These are phyloP conservation scores for Spilogale gracilis DNA, from an alignment of 2,113 vertebrate species.

Conservation along the genomic window DNA sequence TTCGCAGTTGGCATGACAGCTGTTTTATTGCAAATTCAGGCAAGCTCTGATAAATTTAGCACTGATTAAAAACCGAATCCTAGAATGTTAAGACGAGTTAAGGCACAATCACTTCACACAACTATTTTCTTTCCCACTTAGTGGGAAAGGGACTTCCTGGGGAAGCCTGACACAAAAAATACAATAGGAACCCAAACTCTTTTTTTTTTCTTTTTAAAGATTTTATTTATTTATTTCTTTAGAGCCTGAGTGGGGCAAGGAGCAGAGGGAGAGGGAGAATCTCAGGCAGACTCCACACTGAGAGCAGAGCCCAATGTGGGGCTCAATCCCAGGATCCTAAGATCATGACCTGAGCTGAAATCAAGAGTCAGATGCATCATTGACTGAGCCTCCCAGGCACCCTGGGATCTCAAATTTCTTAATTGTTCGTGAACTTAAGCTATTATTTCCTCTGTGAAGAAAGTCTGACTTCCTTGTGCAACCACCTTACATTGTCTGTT, in stretches of 20 bases:
- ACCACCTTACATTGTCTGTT: neutral
- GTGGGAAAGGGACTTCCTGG: neutral
- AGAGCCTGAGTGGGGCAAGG: neutral
- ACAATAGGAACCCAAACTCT: neutral
- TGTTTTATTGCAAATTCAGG: conserved; percentile 60
- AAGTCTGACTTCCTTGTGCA: neutral
- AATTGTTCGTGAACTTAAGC: neutral
- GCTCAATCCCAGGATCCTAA: neutral
- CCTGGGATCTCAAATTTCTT: neutral
- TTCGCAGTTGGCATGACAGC: conserved; percentile 63
- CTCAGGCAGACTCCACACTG: neutral
- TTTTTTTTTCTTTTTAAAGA: neutral
- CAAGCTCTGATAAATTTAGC: conserved; percentile 68
- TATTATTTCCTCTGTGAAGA: conserved; percentile 10
- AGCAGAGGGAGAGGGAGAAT: neutral
- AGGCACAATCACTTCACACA: conserved; percentile 1
- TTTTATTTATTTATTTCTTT: neutral
- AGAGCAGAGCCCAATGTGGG: neutral
- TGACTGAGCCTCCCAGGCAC: neutral
- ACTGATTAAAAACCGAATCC: conserved; percentile 68
- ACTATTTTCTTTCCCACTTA: neutral
- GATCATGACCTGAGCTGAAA: neutral
- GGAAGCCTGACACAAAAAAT: conserved; percentile 5
- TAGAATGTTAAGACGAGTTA: conserved; percentile 29
- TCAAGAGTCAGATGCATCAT: neutral